Base-by-base conservation (phyloP, 1,140 invertebrate species). In the Carposina sasakii region DNA sequence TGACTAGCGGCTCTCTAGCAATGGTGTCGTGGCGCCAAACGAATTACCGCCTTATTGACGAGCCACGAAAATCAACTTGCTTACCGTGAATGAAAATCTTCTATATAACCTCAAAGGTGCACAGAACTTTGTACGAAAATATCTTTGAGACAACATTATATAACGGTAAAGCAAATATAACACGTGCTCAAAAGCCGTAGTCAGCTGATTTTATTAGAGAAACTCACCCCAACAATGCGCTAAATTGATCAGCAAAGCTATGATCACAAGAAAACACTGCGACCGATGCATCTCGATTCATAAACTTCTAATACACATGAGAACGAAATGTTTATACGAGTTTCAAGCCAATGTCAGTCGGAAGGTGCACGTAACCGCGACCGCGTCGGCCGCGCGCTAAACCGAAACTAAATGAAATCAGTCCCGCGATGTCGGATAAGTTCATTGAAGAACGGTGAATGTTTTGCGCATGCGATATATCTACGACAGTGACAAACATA, bases 211-310 rank as follows among this genome's bases (percentile, higher is more conserved):
- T 65, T 22, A 21, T 10, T 33, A 39, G 49, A 47, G 51, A 66
- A 68, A 82, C 78, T 76, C 49, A 79, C 78, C 78, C 78, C 78
- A 82, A 5, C 72, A 76, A 37, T 66, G 60, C 45, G 62, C 73
- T 46, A 70, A 37, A 54, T 62, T 60, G 39, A 74, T 48, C 22
- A 56, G 61, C 23, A 78, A 44, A 23, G 63, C 54, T 30, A 70
- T 39, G 28, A 71, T 53, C 33, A 67, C 63, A 28, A 82, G 48
- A n/a, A 74, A 53, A 63, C 69, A 75, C 66, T 71, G 64, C 50
- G 51, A 57, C 63, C 52, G 68, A 55, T 61, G 76, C 78, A 82
- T 82, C 76, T 78, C 78, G 57, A 69, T 64, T 79, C 63, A 79
- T 73, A 54, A 78, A 79, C 62, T 64, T 69, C 23, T 52, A 64